Conservation (phyloP, 2,888 invertebrate genomes). For the Eupithecia vulgata region DNA sequence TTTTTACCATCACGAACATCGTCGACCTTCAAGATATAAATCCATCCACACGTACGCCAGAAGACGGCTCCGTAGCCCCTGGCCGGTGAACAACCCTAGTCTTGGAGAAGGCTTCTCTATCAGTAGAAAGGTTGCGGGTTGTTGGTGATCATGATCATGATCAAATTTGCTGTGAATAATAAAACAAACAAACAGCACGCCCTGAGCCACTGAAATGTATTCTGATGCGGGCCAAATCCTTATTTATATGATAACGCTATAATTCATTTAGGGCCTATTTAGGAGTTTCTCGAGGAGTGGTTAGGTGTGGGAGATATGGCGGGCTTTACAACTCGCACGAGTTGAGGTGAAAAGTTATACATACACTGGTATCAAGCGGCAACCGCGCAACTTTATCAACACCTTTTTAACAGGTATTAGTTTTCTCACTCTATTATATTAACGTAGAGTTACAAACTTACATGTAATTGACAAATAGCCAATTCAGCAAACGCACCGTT, state of each 20-base stretch:
- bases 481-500: slow-evolving; percentile 29
- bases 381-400: neutral
- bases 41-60: too few species aligned
- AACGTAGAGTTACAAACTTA: neutral
- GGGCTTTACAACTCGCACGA: slow-evolving; percentile 15
- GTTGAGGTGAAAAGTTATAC: neutral
- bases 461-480: slow-evolving; percentile 6
- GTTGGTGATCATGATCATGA: neutral
- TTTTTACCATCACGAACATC: neutral
- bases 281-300: slow-evolving; percentile 40
- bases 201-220: slow-evolving; percentile 66
- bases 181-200: slow-evolving; percentile 78
- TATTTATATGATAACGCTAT: slow-evolving; percentile 79
- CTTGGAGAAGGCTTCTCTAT: neutral
- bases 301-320: slow-evolving; percentile 32
- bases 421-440: neutral
- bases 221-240: slow-evolving; percentile 75
- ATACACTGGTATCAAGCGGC: neutral
- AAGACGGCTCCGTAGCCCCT: neutral
- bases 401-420: neutral
- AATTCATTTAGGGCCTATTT: slow-evolving; percentile 61
- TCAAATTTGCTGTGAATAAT: slow-evolving; percentile 41
- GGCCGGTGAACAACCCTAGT: neutral
- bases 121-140: neutral
- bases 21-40: neutral